Evolutionary conservation across 1,140 invertebrate species (phyloP).

Genomic region (Harlomillsia oculata): DNA sequence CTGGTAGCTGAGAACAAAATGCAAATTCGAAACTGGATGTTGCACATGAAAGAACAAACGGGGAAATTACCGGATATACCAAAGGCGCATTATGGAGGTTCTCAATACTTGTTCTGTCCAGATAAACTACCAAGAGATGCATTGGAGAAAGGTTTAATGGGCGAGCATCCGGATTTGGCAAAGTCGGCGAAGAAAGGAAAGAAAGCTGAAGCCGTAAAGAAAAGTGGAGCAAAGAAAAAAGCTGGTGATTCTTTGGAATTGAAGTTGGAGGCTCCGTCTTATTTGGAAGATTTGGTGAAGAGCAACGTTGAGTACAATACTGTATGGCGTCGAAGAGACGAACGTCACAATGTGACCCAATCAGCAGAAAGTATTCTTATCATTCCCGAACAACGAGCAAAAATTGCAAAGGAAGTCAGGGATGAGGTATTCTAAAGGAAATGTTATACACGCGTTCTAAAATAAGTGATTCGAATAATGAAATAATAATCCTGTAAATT

Average conservation of each 20-base stretch:
- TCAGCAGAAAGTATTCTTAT: slow-evolving; percentile 70
- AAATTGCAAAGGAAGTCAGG: slow-evolving; percentile 75
- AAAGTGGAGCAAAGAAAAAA: slow-evolving; percentile 48
- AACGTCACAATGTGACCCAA: slow-evolving; percentile 57
- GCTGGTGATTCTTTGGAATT: slow-evolving; percentile 50
- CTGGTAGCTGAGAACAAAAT: slow-evolving; percentile 55
- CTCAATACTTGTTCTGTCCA: slow-evolving; percentile 63
- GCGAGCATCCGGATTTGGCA: slow-evolving; percentile 40
- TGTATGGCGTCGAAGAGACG: slow-evolving; percentile 70
- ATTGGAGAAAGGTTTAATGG: slow-evolving; percentile 8
- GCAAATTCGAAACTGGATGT: slow-evolving; percentile 76
- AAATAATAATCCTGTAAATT: not conserved
- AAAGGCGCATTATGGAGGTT: slow-evolving; percentile 78
- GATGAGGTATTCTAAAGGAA: slow-evolving; percentile 42
- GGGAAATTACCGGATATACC: slow-evolving; percentile 85
- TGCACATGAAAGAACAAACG: slow-evolving; percentile 61
- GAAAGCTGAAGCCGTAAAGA: slow-evolving; percentile 44
- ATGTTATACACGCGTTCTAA: too few relatives aligned
- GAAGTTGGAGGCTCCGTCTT: slow-evolving; percentile 47
- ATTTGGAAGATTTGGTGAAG: slow-evolving; percentile 44
- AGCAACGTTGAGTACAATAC: slow-evolving; percentile 48
- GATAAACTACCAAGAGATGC: slow-evolving; percentile 27
- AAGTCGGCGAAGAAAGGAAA: slow-evolving; percentile 37
- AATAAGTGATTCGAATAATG: not conserved
- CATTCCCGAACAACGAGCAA: slow-evolving; percentile 64